Evolutionary conservation across 2,797 vertebrate species (phyloP), one percentile per base, ranked within the genome.

Genomic region (Gobionotothen gibberifrons): DNA sequence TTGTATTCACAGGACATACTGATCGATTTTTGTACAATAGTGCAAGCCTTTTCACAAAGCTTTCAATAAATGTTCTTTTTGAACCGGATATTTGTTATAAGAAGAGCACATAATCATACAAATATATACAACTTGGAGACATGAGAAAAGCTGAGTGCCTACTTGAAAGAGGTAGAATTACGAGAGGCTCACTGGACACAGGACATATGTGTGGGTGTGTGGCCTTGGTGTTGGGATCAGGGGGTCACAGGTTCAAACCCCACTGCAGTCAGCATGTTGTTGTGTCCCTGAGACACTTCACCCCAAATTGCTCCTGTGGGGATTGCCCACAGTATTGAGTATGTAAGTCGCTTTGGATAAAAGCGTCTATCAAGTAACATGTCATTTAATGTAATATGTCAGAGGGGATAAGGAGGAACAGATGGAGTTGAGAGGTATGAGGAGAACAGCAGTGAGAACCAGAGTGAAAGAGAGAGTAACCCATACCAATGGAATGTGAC

Each of bases 61-160:
- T 59, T 73, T 55, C 69, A 79, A 76, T 83, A 53, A 68, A 81
- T 74, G 53, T 69, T n/a, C 26, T 69, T 76, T 40, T 77, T 74
- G 61, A 60, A 80, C 32, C 6, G 32, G 6, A 26, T 26, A 26
- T 5, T 26, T 26, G 32, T 36, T 36, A 6, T 36, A 36, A 36
- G 6, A 36, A 76, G 68, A 73, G 13, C 56, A 58, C 59, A 47
- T 63, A 69, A 72, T 54, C 72, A 52, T 47, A 62, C 65, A 62
- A 53, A 72, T 43, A 56, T 15, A 52, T 26, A 67, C 14, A 32
- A 60, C 66, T 72, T n/a, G 26, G 62, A 85, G 43, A 70, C 51
- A 29, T 36, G 63, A 46, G 17, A 72, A 78, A 48, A 60, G 6
- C 54, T 68, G 59, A 51, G 19, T 78, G 72, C 78, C 69, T 72